phyloP scores from a whole-genome alignment of 2,113 vertebrate genomes.

The Cryptomyrus ogoouensis region DNA sequence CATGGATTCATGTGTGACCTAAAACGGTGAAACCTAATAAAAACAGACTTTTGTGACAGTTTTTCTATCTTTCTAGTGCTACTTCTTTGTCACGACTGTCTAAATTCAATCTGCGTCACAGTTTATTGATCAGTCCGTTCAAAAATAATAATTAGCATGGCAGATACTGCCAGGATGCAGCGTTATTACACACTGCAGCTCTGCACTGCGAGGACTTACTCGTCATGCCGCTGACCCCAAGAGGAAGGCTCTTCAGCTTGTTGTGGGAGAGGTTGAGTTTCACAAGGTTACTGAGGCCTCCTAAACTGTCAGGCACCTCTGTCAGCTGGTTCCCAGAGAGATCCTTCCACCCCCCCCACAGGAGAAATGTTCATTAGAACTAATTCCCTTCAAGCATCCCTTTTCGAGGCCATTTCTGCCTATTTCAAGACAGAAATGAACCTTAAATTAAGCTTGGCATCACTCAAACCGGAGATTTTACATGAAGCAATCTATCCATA shows the following conservation, averaged over 20 bases:
- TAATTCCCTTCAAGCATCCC: neutral
- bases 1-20: neutral
- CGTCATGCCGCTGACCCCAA: constrained; percentile 71
- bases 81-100: neutral
- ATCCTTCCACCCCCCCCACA: constrained; percentile 61
- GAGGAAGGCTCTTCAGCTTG: constrained; percentile 72
- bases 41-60: neutral
- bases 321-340: constrained; percentile 77
- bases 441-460: neutral
- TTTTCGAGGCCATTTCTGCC: neutral
- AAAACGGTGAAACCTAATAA: neutral
- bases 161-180: neutral
- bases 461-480: neutral
- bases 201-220: constrained; percentile 59
- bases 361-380: constrained; percentile 10
- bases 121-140: neutral
- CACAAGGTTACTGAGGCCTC: constrained; percentile 62
- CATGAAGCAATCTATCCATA: neutral
- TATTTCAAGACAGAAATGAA: neutral
- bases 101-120: neutral
- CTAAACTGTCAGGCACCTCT: constrained; percentile 67
- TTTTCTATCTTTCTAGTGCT: neutral
- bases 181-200: neutral
- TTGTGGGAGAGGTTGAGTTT: constrained; percentile 76
- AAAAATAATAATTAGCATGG: neutral